phyloP scores from a whole-genome alignment of 1,140 invertebrate genomes.

The Drosophila takahashii region DNA sequence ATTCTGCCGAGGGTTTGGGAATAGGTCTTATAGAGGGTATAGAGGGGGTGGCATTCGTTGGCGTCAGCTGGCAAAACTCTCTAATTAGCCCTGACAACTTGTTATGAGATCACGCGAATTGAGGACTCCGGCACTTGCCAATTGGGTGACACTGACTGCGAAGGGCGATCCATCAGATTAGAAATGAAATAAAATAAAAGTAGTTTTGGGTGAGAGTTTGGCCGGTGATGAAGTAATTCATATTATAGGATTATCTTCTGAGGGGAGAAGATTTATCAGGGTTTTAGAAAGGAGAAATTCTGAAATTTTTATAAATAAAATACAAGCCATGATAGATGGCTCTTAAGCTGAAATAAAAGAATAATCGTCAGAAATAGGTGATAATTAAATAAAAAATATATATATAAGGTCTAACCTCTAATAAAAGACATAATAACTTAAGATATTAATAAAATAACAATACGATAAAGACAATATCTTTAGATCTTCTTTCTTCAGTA shows the following conservation, averaged over 20 bases:
- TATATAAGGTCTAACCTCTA: too few relatives aligned
- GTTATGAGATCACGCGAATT: slow-evolving; percentile 39
- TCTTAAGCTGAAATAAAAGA: too few relatives aligned
- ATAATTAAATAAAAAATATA: background rate
- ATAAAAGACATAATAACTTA: too few relatives aligned
- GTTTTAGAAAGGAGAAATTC: background rate
- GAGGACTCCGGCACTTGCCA: slow-evolving; percentile 3
- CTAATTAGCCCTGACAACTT: slow-evolving; percentile 46
- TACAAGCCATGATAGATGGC: background rate
- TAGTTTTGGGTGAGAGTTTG: slow-evolving; percentile 10
- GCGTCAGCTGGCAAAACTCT: slow-evolving; percentile 47
- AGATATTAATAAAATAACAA: too few relatives aligned
- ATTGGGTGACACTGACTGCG: slow-evolving; percentile 20
- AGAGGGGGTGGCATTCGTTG: slow-evolving; percentile 4
- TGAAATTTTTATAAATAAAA: background rate
- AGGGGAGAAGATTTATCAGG: background rate
- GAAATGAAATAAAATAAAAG: slow-evolving; percentile 8
- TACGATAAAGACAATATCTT: too few relatives aligned
- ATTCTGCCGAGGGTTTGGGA: slow-evolving; percentile 12
- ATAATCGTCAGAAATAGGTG: too few relatives aligned
- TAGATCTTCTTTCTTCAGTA: too few relatives aligned
- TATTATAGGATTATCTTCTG: background rate
- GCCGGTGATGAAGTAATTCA: slow-evolving; percentile 7
- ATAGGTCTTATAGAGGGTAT: slow-evolving; percentile 9
- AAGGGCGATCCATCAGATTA: slow-evolving; percentile 20